A percentile compares a stretch with the other conserved stretches of the same genome.
These are phyloP conservation scores for Hymenochirus boettgeri DNA, from an alignment of 2,113 vertebrate genomes.

Conservation along the genomic window DNA sequence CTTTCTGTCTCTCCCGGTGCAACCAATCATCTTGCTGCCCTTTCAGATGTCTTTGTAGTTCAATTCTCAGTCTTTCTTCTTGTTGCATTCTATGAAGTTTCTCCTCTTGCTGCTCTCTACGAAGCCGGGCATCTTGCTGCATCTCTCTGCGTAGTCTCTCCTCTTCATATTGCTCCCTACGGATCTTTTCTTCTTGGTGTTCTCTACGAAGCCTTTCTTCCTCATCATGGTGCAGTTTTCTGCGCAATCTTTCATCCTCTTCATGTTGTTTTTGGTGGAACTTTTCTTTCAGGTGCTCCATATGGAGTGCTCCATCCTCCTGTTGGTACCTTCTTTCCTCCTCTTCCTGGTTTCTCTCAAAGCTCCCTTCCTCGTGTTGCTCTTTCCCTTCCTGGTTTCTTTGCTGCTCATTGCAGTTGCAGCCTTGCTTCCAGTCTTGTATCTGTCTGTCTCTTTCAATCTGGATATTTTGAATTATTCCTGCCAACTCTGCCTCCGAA, in stretches of 20 bases:
- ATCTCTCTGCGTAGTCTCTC: constrained; percentile 28
- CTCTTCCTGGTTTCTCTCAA: too few relatives aligned
- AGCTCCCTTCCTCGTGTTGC: constrained; percentile 43
- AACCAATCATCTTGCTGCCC: constrained; percentile 19
- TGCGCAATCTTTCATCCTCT: constrained; percentile 36
- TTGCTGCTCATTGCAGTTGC: constrained; percentile 44
- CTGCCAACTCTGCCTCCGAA: constrained; percentile 81
- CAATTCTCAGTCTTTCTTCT: constrained; percentile 27
- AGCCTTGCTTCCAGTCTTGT: constrained; percentile 22
- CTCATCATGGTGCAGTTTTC: constrained; percentile 26
- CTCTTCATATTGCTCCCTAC: constrained; percentile 43
- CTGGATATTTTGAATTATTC: constrained; percentile 73
- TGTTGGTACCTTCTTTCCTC: too few relatives aligned
- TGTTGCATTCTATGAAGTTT: constrained; percentile 34
- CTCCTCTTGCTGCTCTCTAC: constrained; percentile 18
- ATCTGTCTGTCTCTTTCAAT: constrained; percentile 20
- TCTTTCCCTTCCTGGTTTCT: constrained; percentile 38
- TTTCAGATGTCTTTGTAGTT: constrained; percentile 43
- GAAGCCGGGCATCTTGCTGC: constrained; percentile 12
- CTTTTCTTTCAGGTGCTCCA: constrained; percentile 21
- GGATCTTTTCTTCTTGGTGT: constrained; percentile 27
- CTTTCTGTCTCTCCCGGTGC: too few relatives aligned
- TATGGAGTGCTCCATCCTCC: constrained; percentile 26
- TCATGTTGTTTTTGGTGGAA: constrained; percentile 44
- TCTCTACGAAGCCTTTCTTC: constrained; percentile 21